Evolutionary conservation across 2,797 vertebrate species (phyloP), one percentile per base, ranked within the genome.

Genomic region (Antennarius maculatus): DNA sequence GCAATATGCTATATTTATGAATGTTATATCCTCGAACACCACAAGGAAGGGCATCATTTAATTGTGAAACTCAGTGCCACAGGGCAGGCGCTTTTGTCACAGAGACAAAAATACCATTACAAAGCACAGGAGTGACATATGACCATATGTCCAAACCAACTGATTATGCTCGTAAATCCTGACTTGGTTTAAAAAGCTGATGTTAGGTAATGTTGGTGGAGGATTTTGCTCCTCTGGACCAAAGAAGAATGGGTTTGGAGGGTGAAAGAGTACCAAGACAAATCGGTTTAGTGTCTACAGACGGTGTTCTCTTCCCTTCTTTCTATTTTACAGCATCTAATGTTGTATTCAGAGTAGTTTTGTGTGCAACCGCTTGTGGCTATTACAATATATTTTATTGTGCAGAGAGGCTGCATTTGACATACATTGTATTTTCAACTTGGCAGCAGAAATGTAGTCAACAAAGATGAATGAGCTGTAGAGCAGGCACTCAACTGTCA

Each of bases 401-500:
- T 62, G 66, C 43, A 63, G 66, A 63, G 64, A 69, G 58, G 72
- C 71, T 64, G 69, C 61, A 63, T 79, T 71, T 80, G 80, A 85
- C 82, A 78, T 75, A 76, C 68, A 77, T 69, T 89, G 70, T 77
- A 64, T 78, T 80, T 86, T 76, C 61, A 78, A 82, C 76, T 82
- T 79, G 67, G 82, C 79, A 82, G 75, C 81, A 64, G 62, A 74
- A 60, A 81, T 61, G 77, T 61, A 86, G 85, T 84, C 80, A 82
- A 90, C 81, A 85, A 88, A 76, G 76, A 86, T 88, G 83, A 88
- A 85, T 81, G 78, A 87, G 86, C 69, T 80, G 81, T 74, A 84
- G 86, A 71, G 71, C 70, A 47, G 83, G 79, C 83, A 75, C 79
- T 90, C 84, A 83, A 81, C 88, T 90, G 88, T 87, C 89, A 90